phyloP scores from a whole-genome alignment of 2,797 vertebrate species.

The Molossus molossus region DNA sequence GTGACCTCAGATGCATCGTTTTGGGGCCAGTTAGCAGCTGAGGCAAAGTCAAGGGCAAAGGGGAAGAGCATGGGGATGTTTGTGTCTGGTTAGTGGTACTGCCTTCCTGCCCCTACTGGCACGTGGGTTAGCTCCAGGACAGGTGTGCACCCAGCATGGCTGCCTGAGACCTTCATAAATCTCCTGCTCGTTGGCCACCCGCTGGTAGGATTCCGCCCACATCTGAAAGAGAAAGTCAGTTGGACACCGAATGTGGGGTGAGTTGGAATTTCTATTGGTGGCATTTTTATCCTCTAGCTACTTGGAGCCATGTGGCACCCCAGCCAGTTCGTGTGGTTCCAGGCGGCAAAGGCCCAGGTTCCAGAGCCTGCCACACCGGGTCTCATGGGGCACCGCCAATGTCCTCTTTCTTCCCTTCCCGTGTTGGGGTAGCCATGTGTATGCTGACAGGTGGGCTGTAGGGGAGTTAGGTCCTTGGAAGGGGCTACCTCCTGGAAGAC shows the following conservation, averaged over 20 bases:
- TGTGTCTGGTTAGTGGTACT: background rate
- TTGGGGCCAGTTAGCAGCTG: background rate
- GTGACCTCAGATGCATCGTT: background rate
- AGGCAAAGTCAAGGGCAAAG: background rate
- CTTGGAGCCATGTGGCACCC: background rate
- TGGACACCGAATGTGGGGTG: accelerated
- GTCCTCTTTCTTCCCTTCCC: background rate
- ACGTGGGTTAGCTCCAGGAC: background rate
- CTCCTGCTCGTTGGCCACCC: slow-evolving; percentile 95
- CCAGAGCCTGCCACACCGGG: background rate
- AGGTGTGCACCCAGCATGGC: background rate
- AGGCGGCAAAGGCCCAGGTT: background rate
- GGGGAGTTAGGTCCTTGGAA: background rate
- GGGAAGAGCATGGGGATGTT: no score
- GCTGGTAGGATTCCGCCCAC: slow-evolving; percentile 97
- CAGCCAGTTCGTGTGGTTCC: background rate
- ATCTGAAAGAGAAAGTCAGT: slow-evolving; percentile 89
- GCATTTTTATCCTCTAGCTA: background rate
- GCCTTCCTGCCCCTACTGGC: background rate
- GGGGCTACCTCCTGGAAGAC: slow-evolving; percentile 94
- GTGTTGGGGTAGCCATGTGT: background rate
- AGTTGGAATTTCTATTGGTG: background rate
- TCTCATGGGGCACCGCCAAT: background rate
- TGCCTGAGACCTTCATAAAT: slow-evolving; percentile 95
- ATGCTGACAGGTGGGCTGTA: background rate